Evolutionary conservation across 1,140 invertebrate species (phyloP).

Genomic region (Diploscapter pachys): DNA sequence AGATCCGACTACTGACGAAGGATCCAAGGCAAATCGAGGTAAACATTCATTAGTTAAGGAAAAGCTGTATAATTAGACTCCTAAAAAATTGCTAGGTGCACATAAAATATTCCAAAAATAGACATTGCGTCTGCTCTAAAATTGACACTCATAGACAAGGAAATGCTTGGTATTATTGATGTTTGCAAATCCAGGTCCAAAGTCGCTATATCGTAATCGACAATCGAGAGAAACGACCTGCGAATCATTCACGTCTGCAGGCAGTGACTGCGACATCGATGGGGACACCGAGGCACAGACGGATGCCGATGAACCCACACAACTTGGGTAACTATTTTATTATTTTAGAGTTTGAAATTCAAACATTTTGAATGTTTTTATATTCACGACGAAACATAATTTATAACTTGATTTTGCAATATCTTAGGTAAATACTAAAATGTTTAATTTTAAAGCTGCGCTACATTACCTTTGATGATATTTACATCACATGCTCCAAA

Average conservation of each 20-base stretch:
- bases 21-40: neutral
- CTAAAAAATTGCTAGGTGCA: neutral
- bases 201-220: no score
- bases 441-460: no score
- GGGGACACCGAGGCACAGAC: no score
- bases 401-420: neutral
- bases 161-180: neutral
- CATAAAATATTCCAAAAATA: neutral
- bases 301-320: no score
- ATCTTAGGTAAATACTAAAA: neutral
- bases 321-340: no score
- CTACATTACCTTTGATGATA: neutral
- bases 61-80: neutral
- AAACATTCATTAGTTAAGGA: neutral
- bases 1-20: neutral
- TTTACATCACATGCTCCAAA: neutral
- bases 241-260: no score
- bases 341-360: no score
- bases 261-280: no score
- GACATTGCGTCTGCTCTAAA: neutral
- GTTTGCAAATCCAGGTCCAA: neutral
- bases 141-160: neutral
- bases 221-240: no score
- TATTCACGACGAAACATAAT: no score
- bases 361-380: no score